Conservation (phyloP, 2,113 vertebrate genomes). For the Poeciliopsis occidentalis region DNA sequence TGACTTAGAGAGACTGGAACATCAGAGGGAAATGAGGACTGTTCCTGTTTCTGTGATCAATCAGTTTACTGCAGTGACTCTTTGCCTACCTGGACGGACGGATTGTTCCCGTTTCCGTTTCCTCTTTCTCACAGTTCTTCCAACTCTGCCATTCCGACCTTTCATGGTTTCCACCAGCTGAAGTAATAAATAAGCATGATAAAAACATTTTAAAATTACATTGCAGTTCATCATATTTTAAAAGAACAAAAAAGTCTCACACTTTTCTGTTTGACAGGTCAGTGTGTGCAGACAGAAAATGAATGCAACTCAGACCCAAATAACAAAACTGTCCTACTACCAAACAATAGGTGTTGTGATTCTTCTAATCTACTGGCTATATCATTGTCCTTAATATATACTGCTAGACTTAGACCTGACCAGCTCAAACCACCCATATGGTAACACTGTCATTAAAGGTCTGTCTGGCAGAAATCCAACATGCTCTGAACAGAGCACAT, state of each 20-base stretch:
- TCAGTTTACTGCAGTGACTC: neutral
- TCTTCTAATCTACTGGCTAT: too few relatives aligned
- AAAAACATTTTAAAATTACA: neutral
- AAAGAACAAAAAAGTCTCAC: neutral
- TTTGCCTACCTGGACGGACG: conserved; percentile 50
- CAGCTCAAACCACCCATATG: too few relatives aligned
- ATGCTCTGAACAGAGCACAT: too few relatives aligned
- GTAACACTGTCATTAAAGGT: too few relatives aligned
- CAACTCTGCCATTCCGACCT: conserved; percentile 25
- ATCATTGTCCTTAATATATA: too few relatives aligned
- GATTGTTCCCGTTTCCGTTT: conserved; percentile 33
- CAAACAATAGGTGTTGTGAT: too few relatives aligned
- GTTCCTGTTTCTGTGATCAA: neutral
- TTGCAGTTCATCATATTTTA: neutral
- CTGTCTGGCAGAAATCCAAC: too few relatives aligned
- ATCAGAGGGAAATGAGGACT: neutral
- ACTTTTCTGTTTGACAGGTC: neutral
- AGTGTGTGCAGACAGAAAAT: neutral
- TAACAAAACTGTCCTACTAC: neutral
- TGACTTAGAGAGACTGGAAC: conserved; percentile 82
- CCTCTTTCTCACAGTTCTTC: conserved; percentile 69
- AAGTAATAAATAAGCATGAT: neutral
- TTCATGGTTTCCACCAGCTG: conserved; percentile 34
- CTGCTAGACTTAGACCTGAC: too few relatives aligned
- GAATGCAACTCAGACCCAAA: neutral